These are phyloP conservation scores for Arnoldichthys spilopterus DNA, from an alignment of 2,797 vertebrate genomes.

Conservation along the genomic window DNA sequence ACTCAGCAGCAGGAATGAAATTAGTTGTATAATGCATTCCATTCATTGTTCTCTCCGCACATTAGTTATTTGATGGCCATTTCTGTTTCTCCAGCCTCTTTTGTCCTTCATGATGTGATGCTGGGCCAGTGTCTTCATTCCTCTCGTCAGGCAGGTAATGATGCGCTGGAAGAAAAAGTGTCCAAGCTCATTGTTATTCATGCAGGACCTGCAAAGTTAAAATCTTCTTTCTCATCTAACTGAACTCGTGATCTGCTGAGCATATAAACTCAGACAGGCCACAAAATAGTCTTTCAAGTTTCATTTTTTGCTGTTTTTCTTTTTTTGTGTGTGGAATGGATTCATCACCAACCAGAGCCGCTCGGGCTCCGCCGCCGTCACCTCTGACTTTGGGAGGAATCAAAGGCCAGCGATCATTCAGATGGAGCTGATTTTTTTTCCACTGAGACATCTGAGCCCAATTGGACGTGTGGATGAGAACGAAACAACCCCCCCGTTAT, in stretches of 20 bases:
- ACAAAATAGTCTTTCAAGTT: background rate
- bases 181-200: constrained; percentile 14
- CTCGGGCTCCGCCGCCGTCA: background rate
- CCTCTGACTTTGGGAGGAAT: constrained; percentile 12
- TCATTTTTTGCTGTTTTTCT: background rate
- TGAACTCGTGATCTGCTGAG: constrained; percentile 14
- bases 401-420: background rate
- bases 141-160: constrained; percentile 23
- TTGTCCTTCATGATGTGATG: background rate
- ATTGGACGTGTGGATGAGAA: constrained; percentile 40
- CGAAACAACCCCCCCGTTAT: constrained; percentile 34
- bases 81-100: background rate
- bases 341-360: background rate
- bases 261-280: constrained; percentile 8
- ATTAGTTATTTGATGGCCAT: constrained; percentile 23
- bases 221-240: constrained; percentile 1
- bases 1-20: background rate
- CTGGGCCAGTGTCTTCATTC: constrained; percentile 15
- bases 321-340: background rate
- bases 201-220: background rate
- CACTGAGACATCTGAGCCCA: constrained; percentile 15
- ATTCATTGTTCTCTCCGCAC: constrained; percentile 14
- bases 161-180: constrained; percentile 20
- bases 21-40: background rate
- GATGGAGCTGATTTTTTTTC: constrained; percentile 9